Evolutionary conservation across 2,888 invertebrate species (phyloP).

Genomic region (Chrysolina haemoptera): DNA sequence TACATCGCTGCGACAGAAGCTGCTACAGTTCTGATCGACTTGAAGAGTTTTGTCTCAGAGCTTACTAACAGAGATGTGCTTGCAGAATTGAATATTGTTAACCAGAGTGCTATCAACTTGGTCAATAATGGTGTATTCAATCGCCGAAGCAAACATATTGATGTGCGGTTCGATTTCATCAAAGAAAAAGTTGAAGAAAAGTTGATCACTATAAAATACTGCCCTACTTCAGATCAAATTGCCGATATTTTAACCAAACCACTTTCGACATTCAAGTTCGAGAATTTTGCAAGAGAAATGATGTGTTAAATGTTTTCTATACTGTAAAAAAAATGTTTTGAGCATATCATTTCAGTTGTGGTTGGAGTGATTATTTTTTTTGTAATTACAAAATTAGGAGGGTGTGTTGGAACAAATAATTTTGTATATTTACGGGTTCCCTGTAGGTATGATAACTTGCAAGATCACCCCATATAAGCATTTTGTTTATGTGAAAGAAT

Average conservation of each 20-base stretch:
- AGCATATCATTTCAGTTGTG: too few relatives aligned
- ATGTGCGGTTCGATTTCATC: constrained; percentile 46
- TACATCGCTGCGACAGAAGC: constrained; percentile 26
- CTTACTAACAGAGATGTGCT: constrained; percentile 2
- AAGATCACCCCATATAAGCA: too few relatives aligned
- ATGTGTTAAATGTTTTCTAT: background rate
- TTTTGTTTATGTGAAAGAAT: too few relatives aligned
- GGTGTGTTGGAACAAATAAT: too few relatives aligned
- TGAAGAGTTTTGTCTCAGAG: constrained; percentile 31
- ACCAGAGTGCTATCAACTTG: constrained; percentile 48
- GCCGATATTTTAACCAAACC: constrained; percentile 48
- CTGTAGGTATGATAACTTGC: too few relatives aligned
- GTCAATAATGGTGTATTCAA: constrained; percentile 41
- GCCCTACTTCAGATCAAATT: constrained; percentile 37
- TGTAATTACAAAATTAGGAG: too few relatives aligned
- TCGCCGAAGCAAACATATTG: constrained; percentile 48
- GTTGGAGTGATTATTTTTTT: too few relatives aligned
- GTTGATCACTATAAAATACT: constrained; percentile 39
- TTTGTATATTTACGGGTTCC: too few relatives aligned
- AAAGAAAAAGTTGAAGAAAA: constrained; percentile 41
- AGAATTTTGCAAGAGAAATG: constrained; percentile 27
- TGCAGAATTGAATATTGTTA: constrained; percentile 39
- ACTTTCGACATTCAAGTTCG: constrained; percentile 30
- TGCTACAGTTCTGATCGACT: constrained; percentile 30
- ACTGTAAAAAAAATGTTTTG: too few relatives aligned